These are phyloP conservation scores for Pempheris klunzingeri DNA, from an alignment of 2,797 vertebrate species.

Conservation along the genomic window DNA sequence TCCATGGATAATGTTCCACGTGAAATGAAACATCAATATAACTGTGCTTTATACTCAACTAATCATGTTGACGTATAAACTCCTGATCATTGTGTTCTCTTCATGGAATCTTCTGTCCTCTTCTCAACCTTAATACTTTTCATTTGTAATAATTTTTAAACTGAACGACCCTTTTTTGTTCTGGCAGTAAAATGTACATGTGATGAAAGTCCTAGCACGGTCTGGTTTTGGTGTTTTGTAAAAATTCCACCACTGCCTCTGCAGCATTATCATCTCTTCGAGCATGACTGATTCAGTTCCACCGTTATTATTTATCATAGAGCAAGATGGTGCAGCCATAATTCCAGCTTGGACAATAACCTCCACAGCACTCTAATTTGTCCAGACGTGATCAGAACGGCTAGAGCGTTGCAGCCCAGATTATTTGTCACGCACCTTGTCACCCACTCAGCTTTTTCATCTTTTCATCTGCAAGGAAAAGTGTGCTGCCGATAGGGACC, in stretches of 20 bases:
- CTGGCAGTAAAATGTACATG: conserved; percentile 6
- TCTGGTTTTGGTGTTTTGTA: background rate
- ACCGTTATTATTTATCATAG: conserved; percentile 64
- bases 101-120: background rate
- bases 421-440: conserved; percentile 76
- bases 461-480: conserved; percentile 81
- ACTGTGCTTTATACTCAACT: conserved; percentile 44
- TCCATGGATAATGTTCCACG: conserved; percentile 66
- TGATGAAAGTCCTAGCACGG: background rate
- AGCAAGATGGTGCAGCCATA: conserved; percentile 60
- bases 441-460: conserved; percentile 75
- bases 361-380: conserved; percentile 73
- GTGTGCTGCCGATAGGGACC: conserved; percentile 50
- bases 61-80: conserved; percentile 25
- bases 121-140: background rate
- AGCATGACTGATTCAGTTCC: conserved; percentile 51
- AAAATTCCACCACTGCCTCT: conserved; percentile 12
- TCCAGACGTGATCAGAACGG: conserved; percentile 66
- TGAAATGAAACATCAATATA: conserved; percentile 71
- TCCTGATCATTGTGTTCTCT: conserved; percentile 14
- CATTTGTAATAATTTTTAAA: conserved; percentile 27
- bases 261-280: conserved; percentile 39
- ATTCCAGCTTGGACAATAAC: conserved; percentile 76
- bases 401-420: conserved; percentile 51
- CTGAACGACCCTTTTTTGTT: background rate